These are phyloP conservation scores for Leptopilina myrica DNA, from an alignment of 2,888 invertebrate genomes.

Conservation along the genomic window DNA sequence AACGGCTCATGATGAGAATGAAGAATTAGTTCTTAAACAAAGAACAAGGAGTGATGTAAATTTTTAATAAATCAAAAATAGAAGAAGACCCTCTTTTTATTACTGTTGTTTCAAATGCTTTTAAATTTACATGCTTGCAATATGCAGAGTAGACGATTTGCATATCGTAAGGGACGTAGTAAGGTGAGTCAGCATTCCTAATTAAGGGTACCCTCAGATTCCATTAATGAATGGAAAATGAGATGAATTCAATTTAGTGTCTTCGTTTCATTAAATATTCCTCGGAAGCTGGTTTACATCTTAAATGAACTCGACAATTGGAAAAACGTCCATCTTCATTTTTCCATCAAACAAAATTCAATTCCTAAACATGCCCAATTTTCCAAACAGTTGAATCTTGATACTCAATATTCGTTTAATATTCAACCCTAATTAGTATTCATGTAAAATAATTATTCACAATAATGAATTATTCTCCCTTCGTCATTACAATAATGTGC, in stretches of 20 bases:
- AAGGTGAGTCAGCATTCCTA: slow-evolving; percentile 30
- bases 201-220: slow-evolving; percentile 25
- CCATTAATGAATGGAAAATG: slow-evolving; percentile 37
- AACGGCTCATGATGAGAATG: no score
- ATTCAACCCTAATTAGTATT: no score
- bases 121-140: slow-evolving; percentile 29
- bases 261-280: slow-evolving; percentile 36
- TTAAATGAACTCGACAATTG: not conserved
- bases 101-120: slow-evolving; percentile 20
- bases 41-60: not conserved
- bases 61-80: not conserved
- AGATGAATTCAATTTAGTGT: slow-evolving; percentile 30
- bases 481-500: no score
- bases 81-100: not conserved
- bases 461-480: no score
- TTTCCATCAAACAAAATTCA: no score
- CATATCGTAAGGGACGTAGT: slow-evolving; percentile 26
- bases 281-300: slow-evolving; percentile 1
- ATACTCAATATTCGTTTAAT: no score
- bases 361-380: no score
- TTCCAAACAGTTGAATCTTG: no score
- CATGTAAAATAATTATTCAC: no score
- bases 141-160: slow-evolving; percentile 23
- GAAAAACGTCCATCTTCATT: not conserved
- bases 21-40: no score